Percentiles rank a stretch among this genome's conserved stretches.
Evolutionary conservation across 1,140 invertebrate species (phyloP).

Genomic region (Diorhabda carinulata): DNA sequence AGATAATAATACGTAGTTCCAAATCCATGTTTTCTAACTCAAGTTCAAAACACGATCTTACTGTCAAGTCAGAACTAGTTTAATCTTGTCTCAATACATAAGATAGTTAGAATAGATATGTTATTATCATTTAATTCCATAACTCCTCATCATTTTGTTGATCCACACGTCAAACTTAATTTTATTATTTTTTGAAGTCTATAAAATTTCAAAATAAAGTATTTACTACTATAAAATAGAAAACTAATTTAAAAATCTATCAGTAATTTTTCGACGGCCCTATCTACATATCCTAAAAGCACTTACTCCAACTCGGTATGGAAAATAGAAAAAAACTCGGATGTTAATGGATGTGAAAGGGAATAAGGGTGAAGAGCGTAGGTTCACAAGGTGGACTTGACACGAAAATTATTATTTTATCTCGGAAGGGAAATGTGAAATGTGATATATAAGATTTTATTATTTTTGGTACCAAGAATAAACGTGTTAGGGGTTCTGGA

Average conservation of each 20-base stretch:
- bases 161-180: too few relatives aligned
- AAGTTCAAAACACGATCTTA: too few relatives aligned
- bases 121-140: too few relatives aligned
- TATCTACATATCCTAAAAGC: conserved; percentile 1
- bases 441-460: not conserved
- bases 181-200: too few relatives aligned
- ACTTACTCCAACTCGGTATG: not conserved
- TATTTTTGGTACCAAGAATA: not conserved
- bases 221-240: too few relatives aligned
- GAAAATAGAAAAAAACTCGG: not conserved
- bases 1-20: too few relatives aligned
- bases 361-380: not conserved
- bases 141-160: too few relatives aligned
- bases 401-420: conserved; percentile 3
- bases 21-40: too few relatives aligned
- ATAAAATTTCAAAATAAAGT: too few relatives aligned
- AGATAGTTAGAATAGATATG: too few relatives aligned
- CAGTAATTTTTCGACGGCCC: not conserved
- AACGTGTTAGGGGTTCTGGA: not conserved
- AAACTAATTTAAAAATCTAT: not conserved
- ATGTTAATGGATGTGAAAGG: not conserved
- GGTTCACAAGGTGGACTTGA: conserved; percentile 1
- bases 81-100: too few relatives aligned
- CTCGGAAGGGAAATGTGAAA: not conserved
- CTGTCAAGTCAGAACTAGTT: too few relatives aligned